Conservation (phyloP, 2,888 invertebrate genomes). For the Helleia helle region DNA sequence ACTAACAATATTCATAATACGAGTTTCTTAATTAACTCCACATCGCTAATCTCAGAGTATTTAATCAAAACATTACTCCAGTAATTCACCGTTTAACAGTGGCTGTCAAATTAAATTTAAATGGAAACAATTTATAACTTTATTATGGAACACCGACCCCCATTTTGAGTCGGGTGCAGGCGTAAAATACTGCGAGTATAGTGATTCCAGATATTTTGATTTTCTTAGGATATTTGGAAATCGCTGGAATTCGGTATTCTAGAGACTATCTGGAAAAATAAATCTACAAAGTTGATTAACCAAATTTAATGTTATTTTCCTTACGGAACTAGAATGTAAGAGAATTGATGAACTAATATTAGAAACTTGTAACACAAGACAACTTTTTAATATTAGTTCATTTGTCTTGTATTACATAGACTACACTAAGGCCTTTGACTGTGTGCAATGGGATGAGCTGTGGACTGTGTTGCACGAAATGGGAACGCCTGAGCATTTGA, state of each 20-base stretch:
- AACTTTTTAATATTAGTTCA: no score
- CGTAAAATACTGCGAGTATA: constrained; percentile 58
- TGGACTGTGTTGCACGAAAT: no score
- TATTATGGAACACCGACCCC: constrained; percentile 60
- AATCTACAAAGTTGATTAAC: no score
- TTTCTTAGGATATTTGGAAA: constrained; percentile 6
- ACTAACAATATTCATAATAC: constrained; percentile 6
- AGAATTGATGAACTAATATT: no score
- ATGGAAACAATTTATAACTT: constrained; percentile 69
- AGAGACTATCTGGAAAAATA: no score
- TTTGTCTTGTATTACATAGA: no score
- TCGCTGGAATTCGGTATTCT: background rate
- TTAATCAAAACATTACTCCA: constrained; percentile 55
- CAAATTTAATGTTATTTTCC: no score
- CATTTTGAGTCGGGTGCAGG: constrained; percentile 54
- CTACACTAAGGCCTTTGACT: no score
- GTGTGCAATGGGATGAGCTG: no score
- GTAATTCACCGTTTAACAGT: constrained; percentile 51
- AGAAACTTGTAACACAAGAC: no score
- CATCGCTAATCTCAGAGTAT: constrained; percentile 41
- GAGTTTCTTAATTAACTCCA: constrained; percentile 27
- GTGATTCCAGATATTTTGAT: constrained; percentile 7
- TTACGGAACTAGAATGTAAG: no score
- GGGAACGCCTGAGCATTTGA: no score
- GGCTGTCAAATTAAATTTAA: constrained; percentile 70